Percentiles rank a stretch among this genome's conserved stretches.
Conservation (phyloP, 2,888 invertebrate species). For the Lycophotia porphyrea region DNA sequence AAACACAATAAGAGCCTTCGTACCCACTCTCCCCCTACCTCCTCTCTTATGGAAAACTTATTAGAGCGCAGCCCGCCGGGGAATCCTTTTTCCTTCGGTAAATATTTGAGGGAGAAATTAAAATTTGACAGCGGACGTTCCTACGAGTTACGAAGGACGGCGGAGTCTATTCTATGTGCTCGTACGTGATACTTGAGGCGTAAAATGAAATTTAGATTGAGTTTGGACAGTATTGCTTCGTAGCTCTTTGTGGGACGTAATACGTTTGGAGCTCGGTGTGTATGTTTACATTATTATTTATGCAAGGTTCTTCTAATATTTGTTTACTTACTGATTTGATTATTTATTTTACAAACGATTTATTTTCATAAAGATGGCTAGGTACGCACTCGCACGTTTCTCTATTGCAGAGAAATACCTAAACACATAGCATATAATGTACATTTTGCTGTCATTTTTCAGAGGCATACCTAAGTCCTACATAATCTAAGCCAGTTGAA, state of each 20-base stretch:
- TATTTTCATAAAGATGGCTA: slow-evolving; percentile 9
- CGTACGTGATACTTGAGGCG: slow-evolving; percentile 89
- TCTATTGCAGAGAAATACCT: not conserved
- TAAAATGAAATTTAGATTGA: slow-evolving; percentile 90
- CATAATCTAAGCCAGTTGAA: too few species aligned
- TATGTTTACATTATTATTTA: slow-evolving; percentile 66
- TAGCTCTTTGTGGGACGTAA: slow-evolving; percentile 72
- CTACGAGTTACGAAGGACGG: slow-evolving; percentile 82
- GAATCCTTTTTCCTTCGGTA: slow-evolving; percentile 90
- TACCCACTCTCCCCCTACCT: slow-evolving; percentile 74
- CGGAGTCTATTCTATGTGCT: slow-evolving; percentile 85
- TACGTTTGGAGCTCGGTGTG: slow-evolving; percentile 56
- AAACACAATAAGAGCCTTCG: slow-evolving; percentile 90
- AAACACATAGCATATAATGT: not conserved
- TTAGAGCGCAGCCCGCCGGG: slow-evolving; percentile 89
- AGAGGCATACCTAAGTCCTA: not conserved
- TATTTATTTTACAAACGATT: slow-evolving; percentile 35
- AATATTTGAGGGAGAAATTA: slow-evolving; percentile 91
- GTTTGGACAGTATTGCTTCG: slow-evolving; percentile 83
- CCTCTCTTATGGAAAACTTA: slow-evolving; percentile 90
- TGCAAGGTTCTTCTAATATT: slow-evolving; percentile 59
- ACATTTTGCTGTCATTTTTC: not conserved
- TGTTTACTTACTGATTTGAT: slow-evolving; percentile 47
- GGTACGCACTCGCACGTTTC: too few species aligned
- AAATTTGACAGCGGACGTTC: slow-evolving; percentile 90